Conservation (phyloP, 2,888 invertebrate species). For the Augiades crinisus region DNA sequence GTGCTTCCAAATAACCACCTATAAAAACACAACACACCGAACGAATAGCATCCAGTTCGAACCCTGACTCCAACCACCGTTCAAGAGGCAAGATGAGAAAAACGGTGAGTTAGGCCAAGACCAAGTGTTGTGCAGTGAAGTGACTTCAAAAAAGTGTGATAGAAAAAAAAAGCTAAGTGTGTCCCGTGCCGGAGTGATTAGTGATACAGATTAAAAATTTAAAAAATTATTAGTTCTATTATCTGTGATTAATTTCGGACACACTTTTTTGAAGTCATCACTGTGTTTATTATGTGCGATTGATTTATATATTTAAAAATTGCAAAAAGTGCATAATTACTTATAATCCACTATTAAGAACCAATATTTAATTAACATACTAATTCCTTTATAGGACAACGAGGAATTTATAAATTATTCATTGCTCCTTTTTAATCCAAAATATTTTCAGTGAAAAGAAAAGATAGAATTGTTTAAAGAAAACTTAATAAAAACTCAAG, state of each 20-base stretch:
- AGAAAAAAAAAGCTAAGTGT: constrained; percentile 40
- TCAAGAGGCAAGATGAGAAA: constrained; percentile 76
- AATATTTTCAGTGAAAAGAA: no score
- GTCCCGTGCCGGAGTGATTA: constrained; percentile 49
- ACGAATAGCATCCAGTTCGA: constrained; percentile 71
- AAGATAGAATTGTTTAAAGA: no score
- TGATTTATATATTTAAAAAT: background rate
- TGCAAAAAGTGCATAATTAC: no score
- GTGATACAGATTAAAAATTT: constrained; percentile 19
- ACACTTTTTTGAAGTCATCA: constrained; percentile 75
- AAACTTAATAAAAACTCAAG: no score
- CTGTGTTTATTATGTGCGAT: constrained; percentile 15
- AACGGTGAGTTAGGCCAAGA: constrained; percentile 64
- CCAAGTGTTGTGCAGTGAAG: constrained; percentile 46
- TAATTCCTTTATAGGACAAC: no score
- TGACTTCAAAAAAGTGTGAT: constrained; percentile 72
- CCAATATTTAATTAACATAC: no score
- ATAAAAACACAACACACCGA: constrained; percentile 73
- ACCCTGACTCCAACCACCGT: constrained; percentile 73
- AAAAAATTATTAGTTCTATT: constrained; percentile 18
- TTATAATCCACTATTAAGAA: no score
- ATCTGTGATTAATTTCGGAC: constrained; percentile 32
- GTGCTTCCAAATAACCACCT: constrained; percentile 76
- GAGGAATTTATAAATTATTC: no score
- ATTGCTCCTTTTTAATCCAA: no score